Conservation (phyloP, 1,140 invertebrate genomes). For the Trinorchestia longiramus region DNA sequence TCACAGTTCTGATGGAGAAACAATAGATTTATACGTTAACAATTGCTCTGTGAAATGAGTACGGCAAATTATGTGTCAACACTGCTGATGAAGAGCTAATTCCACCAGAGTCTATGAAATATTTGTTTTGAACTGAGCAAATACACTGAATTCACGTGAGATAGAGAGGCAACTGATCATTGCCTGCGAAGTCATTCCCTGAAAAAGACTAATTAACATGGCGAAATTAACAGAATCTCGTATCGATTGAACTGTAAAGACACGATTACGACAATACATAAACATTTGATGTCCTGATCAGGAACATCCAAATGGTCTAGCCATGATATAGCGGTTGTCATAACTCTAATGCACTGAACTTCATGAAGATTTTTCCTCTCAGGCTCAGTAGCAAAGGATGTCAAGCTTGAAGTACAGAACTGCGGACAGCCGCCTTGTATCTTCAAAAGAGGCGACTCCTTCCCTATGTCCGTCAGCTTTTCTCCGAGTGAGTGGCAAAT, state of each 20-base stretch:
- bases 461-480: conserved; percentile 5
- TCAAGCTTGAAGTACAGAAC: background rate
- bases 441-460: conserved; percentile 32
- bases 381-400: background rate
- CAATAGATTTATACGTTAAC: background rate
- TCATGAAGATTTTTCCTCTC: background rate
- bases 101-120: too few species aligned
- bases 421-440: background rate
- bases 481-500: background rate
- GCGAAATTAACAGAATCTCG: too few species aligned
- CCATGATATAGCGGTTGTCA: background rate
- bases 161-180: background rate
- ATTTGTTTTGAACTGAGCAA: too few species aligned
- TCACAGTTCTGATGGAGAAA: background rate
- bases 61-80: too few species aligned
- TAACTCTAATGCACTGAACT: background rate
- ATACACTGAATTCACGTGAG: background rate
- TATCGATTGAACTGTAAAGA: too few species aligned
- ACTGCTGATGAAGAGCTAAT: too few species aligned
- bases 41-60: background rate
- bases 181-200: background rate
- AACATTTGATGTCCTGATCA: too few species aligned
- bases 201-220: too few species aligned
- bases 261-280: too few species aligned
- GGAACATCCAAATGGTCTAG: too few species aligned